phyloP scores from a whole-genome alignment of 1,140 invertebrate genomes.

The silkworm (Bombyx mori) region DNA sequence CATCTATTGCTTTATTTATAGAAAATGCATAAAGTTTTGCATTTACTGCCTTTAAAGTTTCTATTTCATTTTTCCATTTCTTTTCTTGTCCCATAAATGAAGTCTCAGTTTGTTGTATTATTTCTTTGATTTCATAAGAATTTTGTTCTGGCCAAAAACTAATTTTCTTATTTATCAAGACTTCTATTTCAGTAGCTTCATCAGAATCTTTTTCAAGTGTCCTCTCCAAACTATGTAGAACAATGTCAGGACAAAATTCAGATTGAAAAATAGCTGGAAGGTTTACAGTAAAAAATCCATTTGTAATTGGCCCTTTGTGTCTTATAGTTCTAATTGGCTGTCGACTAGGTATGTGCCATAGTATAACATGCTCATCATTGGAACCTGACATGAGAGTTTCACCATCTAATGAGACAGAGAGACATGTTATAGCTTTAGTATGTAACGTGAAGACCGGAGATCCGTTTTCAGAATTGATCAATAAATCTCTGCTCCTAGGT shows the following conservation, averaged over 20 bases:
- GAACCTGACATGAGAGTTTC: constrained; percentile 81
- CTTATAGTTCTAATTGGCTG: constrained; percentile 79
- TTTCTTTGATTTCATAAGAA: constrained; percentile 11
- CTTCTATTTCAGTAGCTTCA: constrained; percentile 43
- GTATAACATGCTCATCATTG: constrained; percentile 78
- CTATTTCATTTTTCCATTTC: constrained; percentile 35
- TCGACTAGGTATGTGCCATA: constrained; percentile 85
- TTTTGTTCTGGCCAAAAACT: constrained; percentile 41
- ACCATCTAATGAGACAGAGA: constrained; percentile 81
- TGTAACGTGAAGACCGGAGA: constrained; percentile 74
- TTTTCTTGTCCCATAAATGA: constrained; percentile 29
- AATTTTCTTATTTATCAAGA: constrained; percentile 41
- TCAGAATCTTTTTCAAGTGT: constrained; percentile 46
- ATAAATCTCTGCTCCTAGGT: constrained; percentile 77
- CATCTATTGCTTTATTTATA: constrained; percentile 39
- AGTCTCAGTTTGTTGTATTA: constrained; percentile 25
- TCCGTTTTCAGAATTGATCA: constrained; percentile 70
- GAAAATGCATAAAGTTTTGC: constrained; percentile 44
- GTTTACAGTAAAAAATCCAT: constrained; percentile 73
- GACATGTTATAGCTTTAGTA: constrained; percentile 75
- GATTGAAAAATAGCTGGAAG: constrained; percentile 46
- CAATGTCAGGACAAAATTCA: constrained; percentile 43
- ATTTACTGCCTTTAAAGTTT: constrained; percentile 49
- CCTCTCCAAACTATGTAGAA: constrained; percentile 50
- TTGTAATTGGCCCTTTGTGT: constrained; percentile 82